Evolutionary conservation across 2,888 invertebrate genomes (phyloP).

Genomic region (Cerastis rubricosa): DNA sequence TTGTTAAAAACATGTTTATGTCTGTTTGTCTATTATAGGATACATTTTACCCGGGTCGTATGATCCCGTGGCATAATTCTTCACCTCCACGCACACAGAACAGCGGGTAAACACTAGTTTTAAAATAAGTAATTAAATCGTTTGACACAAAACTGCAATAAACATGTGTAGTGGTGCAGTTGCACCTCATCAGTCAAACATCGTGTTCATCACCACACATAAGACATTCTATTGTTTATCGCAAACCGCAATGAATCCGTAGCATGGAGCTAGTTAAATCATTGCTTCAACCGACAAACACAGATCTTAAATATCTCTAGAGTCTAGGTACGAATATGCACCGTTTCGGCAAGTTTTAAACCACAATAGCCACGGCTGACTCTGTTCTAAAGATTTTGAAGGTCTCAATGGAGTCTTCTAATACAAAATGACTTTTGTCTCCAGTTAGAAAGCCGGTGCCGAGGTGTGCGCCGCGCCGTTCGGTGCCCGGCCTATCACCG

Average conservation of each 20-base stretch:
- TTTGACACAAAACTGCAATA: not conserved
- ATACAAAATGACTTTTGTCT: not conserved
- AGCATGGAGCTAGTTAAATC: not conserved
- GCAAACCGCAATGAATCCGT: not conserved
- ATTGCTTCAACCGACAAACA: not conserved
- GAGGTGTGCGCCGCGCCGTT: not conserved
- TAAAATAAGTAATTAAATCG: not conserved
- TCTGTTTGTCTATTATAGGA: not conserved
- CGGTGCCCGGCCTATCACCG: not conserved
- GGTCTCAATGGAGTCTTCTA: not conserved
- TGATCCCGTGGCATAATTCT: not conserved
- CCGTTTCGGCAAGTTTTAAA: not conserved
- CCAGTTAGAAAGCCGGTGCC: constrained; percentile 23
- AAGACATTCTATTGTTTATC: constrained; percentile 1
- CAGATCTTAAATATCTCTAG: no score
- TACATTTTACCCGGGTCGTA: not conserved
- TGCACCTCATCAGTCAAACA: not conserved
- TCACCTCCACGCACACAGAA: not conserved
- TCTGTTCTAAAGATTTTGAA: not conserved
- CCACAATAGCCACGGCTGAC: not conserved
- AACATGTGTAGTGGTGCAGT: not conserved
- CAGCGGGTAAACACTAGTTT: not conserved
- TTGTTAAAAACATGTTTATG: not conserved
- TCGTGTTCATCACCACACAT: not conserved
- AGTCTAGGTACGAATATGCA: not conserved